phyloP scores from a whole-genome alignment of 2,888 invertebrate species.

The Lepidonotus clava region DNA sequence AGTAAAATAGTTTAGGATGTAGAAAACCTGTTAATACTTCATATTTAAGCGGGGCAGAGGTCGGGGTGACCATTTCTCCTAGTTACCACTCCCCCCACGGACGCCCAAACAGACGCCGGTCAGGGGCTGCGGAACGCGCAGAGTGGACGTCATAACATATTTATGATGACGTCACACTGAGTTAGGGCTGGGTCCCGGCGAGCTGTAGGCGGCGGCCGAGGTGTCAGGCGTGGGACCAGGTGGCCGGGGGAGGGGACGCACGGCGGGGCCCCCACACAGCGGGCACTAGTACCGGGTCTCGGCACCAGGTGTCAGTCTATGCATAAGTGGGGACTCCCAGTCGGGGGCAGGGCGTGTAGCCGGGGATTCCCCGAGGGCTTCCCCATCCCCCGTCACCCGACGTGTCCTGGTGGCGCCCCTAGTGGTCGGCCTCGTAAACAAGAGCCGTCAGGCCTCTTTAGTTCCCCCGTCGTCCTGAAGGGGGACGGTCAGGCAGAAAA shows the following conservation, averaged over 20 bases:
- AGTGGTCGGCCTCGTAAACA: conserved; percentile 1
- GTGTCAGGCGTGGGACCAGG: conserved; percentile 7
- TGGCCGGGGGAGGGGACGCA: background rate
- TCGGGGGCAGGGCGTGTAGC: conserved; percentile 3
- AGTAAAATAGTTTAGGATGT: too few relatives aligned
- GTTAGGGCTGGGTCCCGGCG: background rate
- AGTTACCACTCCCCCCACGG: background rate
- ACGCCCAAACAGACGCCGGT: too few relatives aligned
- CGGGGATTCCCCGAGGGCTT: conserved; percentile 27
- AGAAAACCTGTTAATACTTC: too few relatives aligned
- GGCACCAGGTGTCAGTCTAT: conserved; percentile 46
- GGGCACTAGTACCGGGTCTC: background rate
- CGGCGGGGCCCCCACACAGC: background rate
- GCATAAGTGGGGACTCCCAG: conserved; percentile 44
- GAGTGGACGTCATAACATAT: conserved; percentile 32
- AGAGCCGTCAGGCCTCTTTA: background rate
- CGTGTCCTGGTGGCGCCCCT: conserved; percentile 5
- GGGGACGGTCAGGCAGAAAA: too few relatives aligned
- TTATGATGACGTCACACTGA: conserved; percentile 46
- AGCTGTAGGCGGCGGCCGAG: conserved; percentile 1
- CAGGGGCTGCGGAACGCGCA: background rate
- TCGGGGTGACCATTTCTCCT: too few relatives aligned
- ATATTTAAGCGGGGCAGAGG: too few relatives aligned
- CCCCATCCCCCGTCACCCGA: background rate
- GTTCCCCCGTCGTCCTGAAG: too few relatives aligned